Base-by-base conservation (phyloP, 92 coral and sea anemone species). In the Porites evermanni region DNA sequence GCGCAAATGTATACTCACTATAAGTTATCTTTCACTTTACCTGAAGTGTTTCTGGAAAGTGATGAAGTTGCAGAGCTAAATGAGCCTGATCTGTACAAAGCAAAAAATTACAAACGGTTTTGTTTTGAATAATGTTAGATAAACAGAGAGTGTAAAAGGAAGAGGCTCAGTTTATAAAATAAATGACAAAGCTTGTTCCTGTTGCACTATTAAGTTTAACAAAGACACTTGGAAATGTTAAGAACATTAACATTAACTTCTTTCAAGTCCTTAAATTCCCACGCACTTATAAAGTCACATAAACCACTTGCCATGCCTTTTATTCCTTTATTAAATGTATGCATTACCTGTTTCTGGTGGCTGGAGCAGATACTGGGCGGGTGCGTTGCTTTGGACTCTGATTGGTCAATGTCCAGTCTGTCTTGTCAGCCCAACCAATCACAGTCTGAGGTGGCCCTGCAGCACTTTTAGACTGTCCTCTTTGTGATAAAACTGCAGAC, bases 311-410 rank as follows among this genome's bases (percentile, higher is more conserved):
- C 68, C 19, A 66, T 23, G 19, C 12, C 21, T 19, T 66, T 20
- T 1, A 47, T 7, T 26, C 8, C 32, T 65, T 47, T 85, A 89
- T 91, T 87, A 3, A 73, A 38, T 38, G 47, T 38, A 3, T 38
- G 0, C 6, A 38, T 60, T 18, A 94, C 98, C 98, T 92, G 14
- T 89, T 87, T 79, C 98, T 92, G 19, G 79, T 76, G 8, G 94
- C 86, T 64, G 98, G 92, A 17, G 98, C 98, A 26, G 98, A 93
- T 38, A 82, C 80, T 7, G 95, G 95, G 32, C 98, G 82, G 65
- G 54, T 92, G 11, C 61, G 84, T 53, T 79, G 88, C 75, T 90
- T 86, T 61, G 88, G 87, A 61, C 54, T 23, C 7, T 14, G 80
- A 52, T 85, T 83, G 11, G 21, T 51, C 18, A 17, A 17, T 47